Evolutionary conservation across 2,888 invertebrate genomes (phyloP), one percentile per base, ranked within the genome.

Genomic region (Brenthis daphne): DNA sequence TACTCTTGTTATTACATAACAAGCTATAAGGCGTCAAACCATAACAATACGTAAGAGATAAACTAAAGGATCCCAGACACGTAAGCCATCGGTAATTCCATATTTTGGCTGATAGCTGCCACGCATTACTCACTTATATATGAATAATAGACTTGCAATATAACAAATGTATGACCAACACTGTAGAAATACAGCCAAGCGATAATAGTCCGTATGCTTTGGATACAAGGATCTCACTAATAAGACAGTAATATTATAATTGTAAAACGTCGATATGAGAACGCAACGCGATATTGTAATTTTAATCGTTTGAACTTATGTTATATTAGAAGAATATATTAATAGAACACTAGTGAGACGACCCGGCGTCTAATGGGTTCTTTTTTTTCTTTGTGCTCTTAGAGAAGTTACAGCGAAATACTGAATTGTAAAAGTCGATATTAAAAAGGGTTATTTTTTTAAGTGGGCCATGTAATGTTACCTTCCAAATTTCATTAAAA

Each of bases 121-220:
- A 72, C 75, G 76, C 76, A 83, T 85, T 85, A 85, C 77, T 85
- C 83, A 84, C 81, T 76, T 70, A 58, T 77, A 69, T 72, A 76
- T 82, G 81, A 84, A 79, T 82, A 83, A 85, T 79, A 79, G 76
- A 66, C 73, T 66, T 50, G 72, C 67, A 37, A 13, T 29, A 47
- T 55, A 61, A 61, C 37, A 63, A 57, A 57, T 33, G 57, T 24
- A 20, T 54, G 13, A 11, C 4, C 53, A 29, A 58, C 53, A 58
- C 57, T 43, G 51, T 57, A 57, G 57, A 67, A 14, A 16, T 53
- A 29, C n/a, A 51, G 53, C 24, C 48, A 63, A 56, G 29, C 64
- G 54, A 72, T 67, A 64, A 67, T 54, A 51, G 56, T 57, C 61
- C 61, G 47, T 71, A 73, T 54, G 16, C 14, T 43, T 20, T 53